A percentile compares a stretch with the other conserved stretches of the same genome.
Evolutionary conservation across 1,140 invertebrate genomes (phyloP).

Genomic region (Drosophila littoralis): DNA sequence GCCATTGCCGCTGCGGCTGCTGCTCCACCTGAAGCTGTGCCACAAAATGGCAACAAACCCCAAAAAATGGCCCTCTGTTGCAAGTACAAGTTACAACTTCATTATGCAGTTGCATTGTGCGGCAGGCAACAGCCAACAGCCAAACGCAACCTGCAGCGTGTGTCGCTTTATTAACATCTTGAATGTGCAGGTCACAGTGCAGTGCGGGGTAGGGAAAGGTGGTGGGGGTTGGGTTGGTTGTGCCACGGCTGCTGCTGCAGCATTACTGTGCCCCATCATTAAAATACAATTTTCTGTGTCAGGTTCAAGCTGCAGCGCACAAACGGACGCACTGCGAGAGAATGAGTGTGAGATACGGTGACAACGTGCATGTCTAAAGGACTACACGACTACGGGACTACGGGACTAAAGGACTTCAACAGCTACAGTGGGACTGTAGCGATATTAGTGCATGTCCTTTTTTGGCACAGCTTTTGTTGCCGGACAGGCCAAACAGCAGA

Average conservation of each 20-base stretch:
- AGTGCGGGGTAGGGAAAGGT: not conserved
- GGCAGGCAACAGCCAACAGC: constrained; percentile 19
- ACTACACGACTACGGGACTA: constrained; percentile 39
- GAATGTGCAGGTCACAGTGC: constrained; percentile 33
- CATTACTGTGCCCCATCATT: constrained; percentile 69
- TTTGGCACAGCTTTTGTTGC: constrained; percentile 63
- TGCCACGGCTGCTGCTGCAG: constrained; percentile 7
- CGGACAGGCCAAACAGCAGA: constrained; percentile 27
- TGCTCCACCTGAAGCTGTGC: constrained; percentile 20
- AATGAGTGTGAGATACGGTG: not conserved
- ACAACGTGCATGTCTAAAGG: constrained; percentile 54
- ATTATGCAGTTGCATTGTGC: constrained; percentile 56
- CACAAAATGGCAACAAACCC: constrained; percentile 28
- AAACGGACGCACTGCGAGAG: not conserved
- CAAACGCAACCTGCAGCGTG: constrained; percentile 49
- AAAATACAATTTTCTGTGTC: constrained; percentile 83
- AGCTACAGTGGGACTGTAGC: constrained; percentile 35
- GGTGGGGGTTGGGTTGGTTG: constrained; percentile 6
- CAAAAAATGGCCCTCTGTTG: constrained; percentile 50
- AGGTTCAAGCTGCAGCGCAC: constrained; percentile 74
- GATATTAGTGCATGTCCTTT: constrained; percentile 80
- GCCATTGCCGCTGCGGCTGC: not conserved
- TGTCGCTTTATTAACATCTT: constrained; percentile 81
- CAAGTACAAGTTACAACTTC: constrained; percentile 64
- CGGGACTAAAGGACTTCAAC: not conserved